Conservation (phyloP, 2,113 vertebrate species). For the Perca fluviatilis region DNA sequence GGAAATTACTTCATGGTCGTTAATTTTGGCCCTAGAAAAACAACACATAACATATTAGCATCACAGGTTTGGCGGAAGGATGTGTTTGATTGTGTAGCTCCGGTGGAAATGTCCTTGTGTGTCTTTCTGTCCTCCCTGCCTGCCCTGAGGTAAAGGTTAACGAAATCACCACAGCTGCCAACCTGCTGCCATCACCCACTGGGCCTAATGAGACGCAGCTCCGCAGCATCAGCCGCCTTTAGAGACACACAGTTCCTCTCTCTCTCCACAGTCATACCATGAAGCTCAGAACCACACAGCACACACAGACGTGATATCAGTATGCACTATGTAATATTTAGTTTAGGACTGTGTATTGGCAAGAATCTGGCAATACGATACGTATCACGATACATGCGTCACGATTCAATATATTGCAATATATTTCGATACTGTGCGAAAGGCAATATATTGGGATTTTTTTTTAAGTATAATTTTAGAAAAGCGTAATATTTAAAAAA, state of each 20-base stretch:
- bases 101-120: constrained; percentile 36
- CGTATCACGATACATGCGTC: too few species aligned
- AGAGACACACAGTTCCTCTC: constrained; percentile 11
- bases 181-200: constrained; percentile 73
- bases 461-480: too few species aligned
- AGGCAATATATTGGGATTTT: too few species aligned
- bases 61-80: constrained; percentile 7
- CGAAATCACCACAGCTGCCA: constrained; percentile 76
- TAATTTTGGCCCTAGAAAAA: constrained; percentile 19
- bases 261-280: constrained; percentile 5
- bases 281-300: constrained; percentile 5
- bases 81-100: constrained; percentile 48
- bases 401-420: too few species aligned
- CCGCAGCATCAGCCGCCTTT: constrained; percentile 53
- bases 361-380: too few species aligned
- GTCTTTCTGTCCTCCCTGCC: constrained; percentile 42
- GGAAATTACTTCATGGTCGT: constrained; percentile 34
- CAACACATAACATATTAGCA: constrained; percentile 15
- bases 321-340: constrained; percentile 9
- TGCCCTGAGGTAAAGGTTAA: constrained; percentile 80
- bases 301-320: background rate
- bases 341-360: too few species aligned
- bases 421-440: too few species aligned
- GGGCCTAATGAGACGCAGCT: constrained; percentile 75
- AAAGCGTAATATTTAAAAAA: too few species aligned